These are phyloP conservation scores for Deroplatys truncata DNA, from an alignment of 2,888 invertebrate genomes.

Conservation along the genomic window DNA sequence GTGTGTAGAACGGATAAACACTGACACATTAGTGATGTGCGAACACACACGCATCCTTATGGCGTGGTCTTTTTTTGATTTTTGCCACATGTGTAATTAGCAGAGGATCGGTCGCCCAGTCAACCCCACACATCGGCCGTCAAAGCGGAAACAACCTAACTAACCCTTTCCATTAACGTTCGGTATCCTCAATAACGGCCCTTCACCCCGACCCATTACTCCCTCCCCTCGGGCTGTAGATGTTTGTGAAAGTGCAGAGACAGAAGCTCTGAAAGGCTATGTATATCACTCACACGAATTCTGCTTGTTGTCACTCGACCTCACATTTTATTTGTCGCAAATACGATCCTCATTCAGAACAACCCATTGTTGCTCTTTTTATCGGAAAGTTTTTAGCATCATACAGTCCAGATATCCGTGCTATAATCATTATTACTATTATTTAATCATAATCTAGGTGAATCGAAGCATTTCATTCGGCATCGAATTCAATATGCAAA, in stretches of 20 bases:
- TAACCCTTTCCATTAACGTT: slow-evolving; percentile 1
- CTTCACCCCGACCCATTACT: background rate
- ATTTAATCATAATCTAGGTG: no score
- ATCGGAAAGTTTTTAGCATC: no score
- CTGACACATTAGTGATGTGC: background rate
- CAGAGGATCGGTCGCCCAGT: background rate
- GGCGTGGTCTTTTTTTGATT: background rate
- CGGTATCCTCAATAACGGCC: background rate
- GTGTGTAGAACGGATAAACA: background rate
- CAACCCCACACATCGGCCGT: background rate
- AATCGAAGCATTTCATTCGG: no score
- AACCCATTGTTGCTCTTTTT: no score
- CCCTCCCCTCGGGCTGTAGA: background rate
- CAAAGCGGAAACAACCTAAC: background rate
- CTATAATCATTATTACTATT: no score
- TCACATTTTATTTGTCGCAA: background rate
- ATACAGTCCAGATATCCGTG: no score
- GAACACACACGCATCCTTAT: background rate
- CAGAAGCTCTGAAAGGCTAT: background rate
- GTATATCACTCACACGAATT: background rate
- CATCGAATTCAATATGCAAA: no score
- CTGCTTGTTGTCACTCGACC: background rate
- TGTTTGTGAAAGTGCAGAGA: background rate
- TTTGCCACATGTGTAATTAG: background rate
- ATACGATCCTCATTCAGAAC: no score